Percentiles rank a stretch among this genome's conserved stretches.
Evolutionary conservation across 2,797 vertebrate species (phyloP).

Genomic region (Ficedula albicollis): DNA sequence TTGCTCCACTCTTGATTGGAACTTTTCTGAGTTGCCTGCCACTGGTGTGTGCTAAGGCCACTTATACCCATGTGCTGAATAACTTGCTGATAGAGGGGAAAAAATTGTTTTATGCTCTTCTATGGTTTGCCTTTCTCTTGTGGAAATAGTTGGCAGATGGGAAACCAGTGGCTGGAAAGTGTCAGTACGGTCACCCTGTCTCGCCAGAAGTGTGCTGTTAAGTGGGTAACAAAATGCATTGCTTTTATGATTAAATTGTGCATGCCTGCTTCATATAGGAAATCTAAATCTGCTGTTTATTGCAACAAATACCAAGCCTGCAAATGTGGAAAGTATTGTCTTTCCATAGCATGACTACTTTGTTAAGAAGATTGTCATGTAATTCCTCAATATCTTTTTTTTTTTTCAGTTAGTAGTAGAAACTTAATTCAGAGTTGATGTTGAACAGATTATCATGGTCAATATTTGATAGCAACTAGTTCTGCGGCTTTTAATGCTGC

Average conservation of each 20-base stretch:
- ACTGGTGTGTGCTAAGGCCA: neutral
- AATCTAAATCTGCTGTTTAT: neutral
- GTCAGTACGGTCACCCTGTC: neutral
- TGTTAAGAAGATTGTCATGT: rapidly evolving
- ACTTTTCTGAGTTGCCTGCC: neutral
- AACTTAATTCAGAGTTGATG: neutral
- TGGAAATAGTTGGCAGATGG: neutral
- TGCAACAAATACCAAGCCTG: neutral
- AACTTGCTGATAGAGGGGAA: neutral
- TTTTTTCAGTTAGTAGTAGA: neutral
- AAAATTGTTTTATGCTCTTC: neutral
- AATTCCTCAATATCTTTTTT: neutral
- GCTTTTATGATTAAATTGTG: neutral
- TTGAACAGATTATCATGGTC: neutral
- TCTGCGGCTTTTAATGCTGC: neutral
- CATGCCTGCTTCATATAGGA: neutral
- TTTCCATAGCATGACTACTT: neutral
- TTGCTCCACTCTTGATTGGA: neutral
- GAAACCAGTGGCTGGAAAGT: neutral
- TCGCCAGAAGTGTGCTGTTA: neutral
- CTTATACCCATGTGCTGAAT: neutral
- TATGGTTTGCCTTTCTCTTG: neutral
- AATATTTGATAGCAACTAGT: neutral
- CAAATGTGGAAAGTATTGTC: neutral
- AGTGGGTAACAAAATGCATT: neutral